Conservation (phyloP, 64 coral and sea anemone species). For the Cladopsammia gracilis region DNA sequence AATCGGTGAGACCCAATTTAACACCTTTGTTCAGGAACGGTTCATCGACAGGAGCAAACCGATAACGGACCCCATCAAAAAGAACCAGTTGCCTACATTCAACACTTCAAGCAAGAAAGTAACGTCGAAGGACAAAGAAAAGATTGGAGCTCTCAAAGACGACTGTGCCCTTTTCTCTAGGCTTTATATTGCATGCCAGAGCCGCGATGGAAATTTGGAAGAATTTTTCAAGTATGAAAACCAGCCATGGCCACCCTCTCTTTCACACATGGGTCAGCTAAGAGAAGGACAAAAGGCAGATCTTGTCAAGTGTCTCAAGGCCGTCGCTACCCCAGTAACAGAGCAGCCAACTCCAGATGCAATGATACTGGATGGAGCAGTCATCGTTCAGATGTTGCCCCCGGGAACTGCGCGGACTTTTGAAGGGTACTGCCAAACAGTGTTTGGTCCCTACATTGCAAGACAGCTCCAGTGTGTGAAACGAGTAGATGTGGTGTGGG, state of each 20-base stretch:
- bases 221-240: conserved; percentile 19
- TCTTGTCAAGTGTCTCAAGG: conserved; percentile 13
- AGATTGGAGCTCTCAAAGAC: not conserved
- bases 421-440: not conserved
- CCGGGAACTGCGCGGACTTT: not conserved
- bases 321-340: not conserved
- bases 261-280: not conserved
- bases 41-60: conserved; percentile 2
- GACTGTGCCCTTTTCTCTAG: conserved; percentile 11
- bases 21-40: conserved; percentile 18
- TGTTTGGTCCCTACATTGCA: not conserved
- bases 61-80: not conserved
- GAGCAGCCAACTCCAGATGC: not conserved
- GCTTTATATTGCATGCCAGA: conserved; percentile 29
- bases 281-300: conserved; percentile 29
- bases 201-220: conserved; percentile 14
- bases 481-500: conserved; percentile 17
- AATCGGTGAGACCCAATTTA: conserved; percentile 17
- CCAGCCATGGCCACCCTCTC: conserved; percentile 2
- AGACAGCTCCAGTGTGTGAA: not conserved
- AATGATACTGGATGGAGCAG: not conserved
- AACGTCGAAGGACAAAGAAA: not conserved
- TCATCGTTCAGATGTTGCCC: conserved; percentile 1
- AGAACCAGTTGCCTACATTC: not conserved
- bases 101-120: not conserved